Base-by-base conservation (phyloP, 2,113 vertebrate species). In the Anarrhichthys ocellatus region DNA sequence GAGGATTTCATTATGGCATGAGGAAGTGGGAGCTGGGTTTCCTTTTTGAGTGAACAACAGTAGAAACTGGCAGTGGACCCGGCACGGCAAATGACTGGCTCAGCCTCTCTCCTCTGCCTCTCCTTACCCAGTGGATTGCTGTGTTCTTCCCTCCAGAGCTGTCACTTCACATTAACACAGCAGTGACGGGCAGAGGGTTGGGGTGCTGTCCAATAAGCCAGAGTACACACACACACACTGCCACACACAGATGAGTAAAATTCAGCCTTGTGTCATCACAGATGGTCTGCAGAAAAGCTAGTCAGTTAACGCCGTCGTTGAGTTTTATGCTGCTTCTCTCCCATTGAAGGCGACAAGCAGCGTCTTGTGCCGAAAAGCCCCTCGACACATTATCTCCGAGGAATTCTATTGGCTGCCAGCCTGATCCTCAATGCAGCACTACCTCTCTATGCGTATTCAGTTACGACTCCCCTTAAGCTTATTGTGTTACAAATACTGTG, bases 101-200 rank as follows among this genome's bases (percentile, higher is more conserved):
- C 75, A 56, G 80, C 82, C 79, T 79, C 63, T 36, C 42, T 58
- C 67, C 73, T 68, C 81, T 76, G 78, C 79, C 82, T 86, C 78
- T 88, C 79, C 73, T 68, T 76, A 73, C 76, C 90, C 91, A 88
- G 84, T 86, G 82, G 91, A 89, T 90, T 91, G 91, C 87, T 87
- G 89, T 90, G 90, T 87, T 93, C 88, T 85, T 79, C 91, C 89
- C 90, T 90, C 89, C 91, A 87, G 89, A 92, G 86, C 91, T 92
- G 93, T 95, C 93, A 89, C 87, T 93, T 93, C 92, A 89, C 77
- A 94, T 94, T 93, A 94, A 88, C 91, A 87, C 83, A 88, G 88
- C 15, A 68, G 90, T 80, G 81, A 88, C 71, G 90, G 90, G 89
- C 91, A 91, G 70, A 85, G 81, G 80, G 87, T 71, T 80, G 48